Evolutionary conservation across 2,888 invertebrate genomes (phyloP).

Genomic region (Dichetophora obliterata): DNA sequence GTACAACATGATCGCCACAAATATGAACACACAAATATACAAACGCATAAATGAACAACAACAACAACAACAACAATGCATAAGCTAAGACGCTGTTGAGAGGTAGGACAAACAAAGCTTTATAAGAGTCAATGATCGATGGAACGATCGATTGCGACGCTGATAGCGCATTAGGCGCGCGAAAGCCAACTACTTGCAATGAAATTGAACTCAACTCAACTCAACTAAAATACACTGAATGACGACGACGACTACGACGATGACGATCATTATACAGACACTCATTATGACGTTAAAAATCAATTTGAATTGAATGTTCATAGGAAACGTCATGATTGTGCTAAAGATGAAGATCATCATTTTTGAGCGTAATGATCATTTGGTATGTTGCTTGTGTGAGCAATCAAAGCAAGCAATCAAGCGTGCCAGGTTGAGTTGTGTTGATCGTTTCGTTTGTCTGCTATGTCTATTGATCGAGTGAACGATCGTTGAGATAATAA

Average conservation of each 20-base stretch:
- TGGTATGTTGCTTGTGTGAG: background rate
- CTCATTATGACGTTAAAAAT: background rate
- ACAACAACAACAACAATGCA: no score
- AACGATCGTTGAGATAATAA: background rate
- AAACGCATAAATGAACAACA: background rate
- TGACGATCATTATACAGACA: no score
- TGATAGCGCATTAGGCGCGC: slow-evolving; percentile 30
- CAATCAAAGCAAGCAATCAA: slow-evolving; percentile 25
- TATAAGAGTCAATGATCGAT: slow-evolving; percentile 35
- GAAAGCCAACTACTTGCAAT: slow-evolving; percentile 16
- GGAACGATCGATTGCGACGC: slow-evolving; percentile 34
- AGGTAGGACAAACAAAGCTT: no score
- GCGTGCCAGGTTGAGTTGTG: slow-evolving; percentile 23
- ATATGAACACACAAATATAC: background rate
- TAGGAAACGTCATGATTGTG: background rate
- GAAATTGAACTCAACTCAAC: slow-evolving; percentile 32
- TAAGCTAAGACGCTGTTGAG: no score
- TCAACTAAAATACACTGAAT: background rate
- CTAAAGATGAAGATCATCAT: background rate
- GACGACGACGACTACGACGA: background rate
- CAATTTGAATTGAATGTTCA: background rate
- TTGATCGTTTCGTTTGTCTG: background rate
- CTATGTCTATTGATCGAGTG: background rate
- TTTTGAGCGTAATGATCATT: slow-evolving; percentile 4
- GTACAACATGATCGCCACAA: background rate